Percentiles rank a stretch among this genome's conserved stretches.
These are phyloP conservation scores for Paelopatides confundens DNA, from an alignment of 53 echinoderm and acorn worm genomes.

Conservation along the genomic window DNA sequence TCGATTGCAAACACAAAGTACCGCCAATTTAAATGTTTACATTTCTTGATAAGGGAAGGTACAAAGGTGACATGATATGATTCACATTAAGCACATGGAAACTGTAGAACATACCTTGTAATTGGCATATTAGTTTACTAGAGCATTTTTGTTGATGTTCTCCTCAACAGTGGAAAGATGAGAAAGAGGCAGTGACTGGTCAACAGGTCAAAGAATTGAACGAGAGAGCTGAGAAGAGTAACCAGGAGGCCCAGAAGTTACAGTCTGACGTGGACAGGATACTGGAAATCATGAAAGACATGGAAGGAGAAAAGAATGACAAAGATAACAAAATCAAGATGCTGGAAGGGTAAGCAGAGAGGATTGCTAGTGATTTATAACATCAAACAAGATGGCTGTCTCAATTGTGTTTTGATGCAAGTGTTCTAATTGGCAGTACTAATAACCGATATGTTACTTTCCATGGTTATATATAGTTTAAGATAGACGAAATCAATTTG, in stretches of 20 bases:
- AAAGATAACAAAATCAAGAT: slow-evolving; percentile 88
- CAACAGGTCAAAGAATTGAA: slow-evolving; percentile 68
- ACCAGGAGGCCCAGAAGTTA: slow-evolving; percentile 81
- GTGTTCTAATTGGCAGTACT: too few relatives aligned
- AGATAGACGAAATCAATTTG: too few relatives aligned
- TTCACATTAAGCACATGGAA: neutral
- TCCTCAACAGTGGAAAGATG: slow-evolving; percentile 79
- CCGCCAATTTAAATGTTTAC: too few relatives aligned
- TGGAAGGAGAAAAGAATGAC: slow-evolving; percentile 97
- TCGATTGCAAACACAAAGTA: too few relatives aligned
- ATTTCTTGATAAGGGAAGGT: too few relatives aligned
- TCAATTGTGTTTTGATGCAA: too few relatives aligned
- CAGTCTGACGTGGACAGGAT: slow-evolving; percentile 96
- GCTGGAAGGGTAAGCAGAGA: slow-evolving; percentile 79
- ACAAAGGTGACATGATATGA: too few relatives aligned
- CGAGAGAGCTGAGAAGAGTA: slow-evolving; percentile 62
- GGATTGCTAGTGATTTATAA: too few relatives aligned
- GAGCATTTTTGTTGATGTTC: neutral
- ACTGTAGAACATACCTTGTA: neutral
- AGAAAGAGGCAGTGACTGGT: slow-evolving; percentile 59
- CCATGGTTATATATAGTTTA: too few relatives aligned
- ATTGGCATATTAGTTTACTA: neutral
- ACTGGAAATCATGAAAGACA: slow-evolving; percentile 97
- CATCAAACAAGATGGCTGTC: too few relatives aligned
- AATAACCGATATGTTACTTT: too few relatives aligned